A percentile compares a stretch with the other conserved stretches of the same genome.
Evolutionary conservation across 1,140 invertebrate genomes (phyloP).

Genomic region (Globodera rostochiensis): DNA sequence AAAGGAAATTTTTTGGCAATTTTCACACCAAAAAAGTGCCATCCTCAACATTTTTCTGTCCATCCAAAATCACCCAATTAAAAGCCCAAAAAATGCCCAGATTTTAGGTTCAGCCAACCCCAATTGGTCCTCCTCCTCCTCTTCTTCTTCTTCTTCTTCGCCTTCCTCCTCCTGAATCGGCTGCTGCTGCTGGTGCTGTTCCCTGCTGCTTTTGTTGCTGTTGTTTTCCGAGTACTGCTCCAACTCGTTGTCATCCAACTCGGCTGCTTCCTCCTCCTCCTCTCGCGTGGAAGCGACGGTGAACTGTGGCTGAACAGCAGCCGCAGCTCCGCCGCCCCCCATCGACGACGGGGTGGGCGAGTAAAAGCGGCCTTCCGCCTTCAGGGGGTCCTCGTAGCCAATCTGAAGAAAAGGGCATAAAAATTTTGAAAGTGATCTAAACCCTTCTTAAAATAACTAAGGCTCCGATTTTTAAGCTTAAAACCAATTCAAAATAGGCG

Average conservation of each 20-base stretch:
- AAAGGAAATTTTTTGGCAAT: too few relatives aligned
- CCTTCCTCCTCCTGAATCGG: not conserved
- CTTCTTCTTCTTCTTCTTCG: not conserved
- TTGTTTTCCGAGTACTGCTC: not conserved
- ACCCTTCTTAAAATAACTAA: not conserved
- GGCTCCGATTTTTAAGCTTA: not conserved
- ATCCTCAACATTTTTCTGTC: too few relatives aligned
- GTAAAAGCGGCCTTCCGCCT: constrained; percentile 16
- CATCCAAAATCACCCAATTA: too few relatives aligned
- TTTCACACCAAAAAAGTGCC: too few relatives aligned
- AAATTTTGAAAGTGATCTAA: constrained; percentile 20
- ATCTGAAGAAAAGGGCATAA: constrained; percentile 3
- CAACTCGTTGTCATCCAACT: not conserved
- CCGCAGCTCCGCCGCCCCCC: too few relatives aligned
- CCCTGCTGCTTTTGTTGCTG: too few relatives aligned
- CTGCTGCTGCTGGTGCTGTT: not conserved
- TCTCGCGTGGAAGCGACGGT: not conserved
- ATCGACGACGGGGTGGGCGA: not conserved
- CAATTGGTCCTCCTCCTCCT: not conserved
- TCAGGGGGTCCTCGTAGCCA: constrained; percentile 25
- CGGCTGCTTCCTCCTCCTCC: not conserved
- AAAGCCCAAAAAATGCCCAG: too few relatives aligned
- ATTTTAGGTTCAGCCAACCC: not conserved
- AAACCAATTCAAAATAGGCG: too few relatives aligned
- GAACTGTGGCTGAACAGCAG: not conserved